A percentile compares a stretch with the other conserved stretches of the same genome.
Conservation (phyloP, 2,113 vertebrate genomes). For the Muntiacus muntjak region DNA sequence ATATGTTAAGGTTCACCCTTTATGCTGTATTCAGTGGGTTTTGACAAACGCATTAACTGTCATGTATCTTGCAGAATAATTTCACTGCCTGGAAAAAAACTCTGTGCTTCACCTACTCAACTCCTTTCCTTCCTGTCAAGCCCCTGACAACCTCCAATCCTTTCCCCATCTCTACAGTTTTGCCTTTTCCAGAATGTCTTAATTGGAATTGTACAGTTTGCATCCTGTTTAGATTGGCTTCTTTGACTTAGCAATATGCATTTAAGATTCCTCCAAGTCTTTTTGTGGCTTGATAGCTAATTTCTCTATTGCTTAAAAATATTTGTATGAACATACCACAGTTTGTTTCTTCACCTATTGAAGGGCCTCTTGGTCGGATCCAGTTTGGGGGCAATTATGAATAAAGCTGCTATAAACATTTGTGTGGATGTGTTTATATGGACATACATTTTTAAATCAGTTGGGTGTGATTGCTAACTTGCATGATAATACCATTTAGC, state of each 20-base stretch:
- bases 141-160: neutral
- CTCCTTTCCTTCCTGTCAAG: neutral
- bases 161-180: neutral
- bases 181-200: neutral
- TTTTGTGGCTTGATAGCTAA: neutral
- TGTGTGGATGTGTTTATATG: neutral
- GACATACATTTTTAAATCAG: neutral
- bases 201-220: neutral
- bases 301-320: neutral
- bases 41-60: neutral
- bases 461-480: neutral
- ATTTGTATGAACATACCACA: neutral
- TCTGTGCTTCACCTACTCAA: neutral
- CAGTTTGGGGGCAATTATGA: neutral
- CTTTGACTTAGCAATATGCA: neutral
- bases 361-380: neutral
- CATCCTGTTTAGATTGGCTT: neutral
- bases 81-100: neutral
- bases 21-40: neutral
- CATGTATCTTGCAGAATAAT: neutral
- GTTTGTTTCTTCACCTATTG: neutral
- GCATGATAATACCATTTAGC: neutral
- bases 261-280: neutral
- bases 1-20: neutral
- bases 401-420: neutral